Evolutionary conservation across 2,888 invertebrate genomes (phyloP), one percentile per base, ranked within the genome.

Genomic region (Notodonta dromedarius): DNA sequence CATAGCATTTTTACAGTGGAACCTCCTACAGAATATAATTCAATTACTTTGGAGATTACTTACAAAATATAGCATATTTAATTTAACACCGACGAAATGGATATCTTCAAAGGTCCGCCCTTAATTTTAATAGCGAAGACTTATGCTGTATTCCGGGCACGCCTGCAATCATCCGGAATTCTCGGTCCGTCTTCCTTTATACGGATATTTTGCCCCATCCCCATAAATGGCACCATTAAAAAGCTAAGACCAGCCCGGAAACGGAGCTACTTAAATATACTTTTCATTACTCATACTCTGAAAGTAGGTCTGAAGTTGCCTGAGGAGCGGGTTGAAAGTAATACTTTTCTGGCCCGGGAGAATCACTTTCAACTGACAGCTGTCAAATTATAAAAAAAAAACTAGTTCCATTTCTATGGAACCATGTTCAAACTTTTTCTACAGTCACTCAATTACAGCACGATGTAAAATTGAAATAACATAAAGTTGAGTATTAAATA

Each of bases 141-240:
- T 69, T 66, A 60, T 57, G 60, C 39, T 76, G 76, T 79, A 86
- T 86, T 85, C 84, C 60, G 72, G 74, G 74, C 85, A 85, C 85
- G 83, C 70, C 70, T 67, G 67, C 70, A 80, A 83, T 83, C 82
- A 82, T 86, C 82, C 79, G 76, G 80, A 85, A 85, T 84, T 83
- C 85, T 77, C 79, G 77, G 80, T 78, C 70, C 81, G 79, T 83
- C 80, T 82, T 83, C 85, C 82, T 86, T 85, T 85, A 83, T 83
- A 83, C 83, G 84, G 82, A 83, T 84, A 84, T 86, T 86, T 86
- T 78, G 82, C 85, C 83, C 80, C 82, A 79, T 83, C 83, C 77
- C 83, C 85, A 84, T 88, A 90, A 91, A 90, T 86, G 86, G 85
- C 73, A 73, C 85, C 86, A 89, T 91, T 90, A 90, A 89, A 89